Conservation (phyloP, 1,140 invertebrate genomes). For the Drosophila yakuba region DNA sequence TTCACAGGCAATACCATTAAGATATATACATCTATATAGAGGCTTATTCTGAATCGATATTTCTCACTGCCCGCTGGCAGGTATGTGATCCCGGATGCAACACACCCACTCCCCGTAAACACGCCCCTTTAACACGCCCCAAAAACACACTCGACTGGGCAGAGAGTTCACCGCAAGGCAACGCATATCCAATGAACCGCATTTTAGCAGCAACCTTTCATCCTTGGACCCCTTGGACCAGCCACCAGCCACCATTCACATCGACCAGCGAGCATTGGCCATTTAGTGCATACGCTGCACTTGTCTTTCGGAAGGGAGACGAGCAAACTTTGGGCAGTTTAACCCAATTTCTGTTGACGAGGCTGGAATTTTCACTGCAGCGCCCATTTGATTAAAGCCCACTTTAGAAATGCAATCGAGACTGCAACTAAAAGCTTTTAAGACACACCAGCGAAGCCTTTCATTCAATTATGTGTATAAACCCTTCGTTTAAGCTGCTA, state of each 20-base stretch:
- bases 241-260: not conserved
- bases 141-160: constrained; percentile 12
- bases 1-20: too few species aligned
- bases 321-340: constrained; percentile 24
- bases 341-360: constrained; percentile 33
- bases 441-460: too few species aligned
- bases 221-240: constrained; percentile 6
- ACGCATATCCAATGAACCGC: constrained; percentile 58
- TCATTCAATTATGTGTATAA: too few species aligned
- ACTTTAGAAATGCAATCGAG: constrained; percentile 2
- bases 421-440: not conserved
- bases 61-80: not conserved
- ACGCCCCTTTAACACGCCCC: not conserved
- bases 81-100: constrained; percentile 10
- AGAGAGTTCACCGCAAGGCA: constrained; percentile 33
- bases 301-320: not conserved
- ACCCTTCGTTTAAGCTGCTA: too few species aligned
- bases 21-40: too few species aligned
- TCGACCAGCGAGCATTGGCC: constrained; percentile 27
- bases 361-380: constrained; percentile 11
- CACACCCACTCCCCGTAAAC: not conserved
- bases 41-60: not conserved
- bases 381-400: not conserved
- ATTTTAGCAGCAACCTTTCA: constrained; percentile 36
- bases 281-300: constrained; percentile 25